Evolutionary conservation across 2,113 vertebrate genomes (phyloP).

Genomic region (Bothrops jararaca): DNA sequence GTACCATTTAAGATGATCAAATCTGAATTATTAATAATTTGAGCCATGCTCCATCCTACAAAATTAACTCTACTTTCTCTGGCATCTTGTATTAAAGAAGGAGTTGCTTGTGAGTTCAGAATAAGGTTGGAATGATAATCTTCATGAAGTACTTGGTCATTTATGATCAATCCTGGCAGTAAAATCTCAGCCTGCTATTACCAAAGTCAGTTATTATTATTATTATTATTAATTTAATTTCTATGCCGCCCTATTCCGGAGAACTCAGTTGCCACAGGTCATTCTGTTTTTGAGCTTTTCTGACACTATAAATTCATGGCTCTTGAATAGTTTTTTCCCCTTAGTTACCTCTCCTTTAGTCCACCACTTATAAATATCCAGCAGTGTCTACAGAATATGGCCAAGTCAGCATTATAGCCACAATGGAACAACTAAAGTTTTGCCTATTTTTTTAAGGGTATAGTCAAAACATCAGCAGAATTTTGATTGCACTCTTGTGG

Average conservation of each 20-base stretch:
- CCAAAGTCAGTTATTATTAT: no score
- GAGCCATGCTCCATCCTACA: background rate
- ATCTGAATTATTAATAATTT: background rate
- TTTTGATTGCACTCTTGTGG: background rate
- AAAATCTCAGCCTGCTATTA: background rate
- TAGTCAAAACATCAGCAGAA: background rate
- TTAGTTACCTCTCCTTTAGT: background rate
- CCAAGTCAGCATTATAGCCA: background rate
- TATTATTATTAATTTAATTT: no score
- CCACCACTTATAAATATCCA: background rate
- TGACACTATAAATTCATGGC: background rate
- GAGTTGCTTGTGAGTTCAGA: background rate
- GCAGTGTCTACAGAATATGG: background rate
- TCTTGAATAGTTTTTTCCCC: background rate
- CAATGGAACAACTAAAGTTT: background rate
- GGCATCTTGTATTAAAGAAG: background rate
- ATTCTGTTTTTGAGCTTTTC: background rate
- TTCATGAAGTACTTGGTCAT: background rate
- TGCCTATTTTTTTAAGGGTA: background rate
- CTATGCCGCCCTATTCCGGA: no score
- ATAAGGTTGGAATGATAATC: background rate
- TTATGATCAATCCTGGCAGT: background rate
- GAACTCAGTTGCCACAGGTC: background rate
- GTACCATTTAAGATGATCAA: background rate
- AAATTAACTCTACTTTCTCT: background rate